These are phyloP conservation scores for Drosophila mimica DNA, from an alignment of 2,888 invertebrate species.

Conservation along the genomic window DNA sequence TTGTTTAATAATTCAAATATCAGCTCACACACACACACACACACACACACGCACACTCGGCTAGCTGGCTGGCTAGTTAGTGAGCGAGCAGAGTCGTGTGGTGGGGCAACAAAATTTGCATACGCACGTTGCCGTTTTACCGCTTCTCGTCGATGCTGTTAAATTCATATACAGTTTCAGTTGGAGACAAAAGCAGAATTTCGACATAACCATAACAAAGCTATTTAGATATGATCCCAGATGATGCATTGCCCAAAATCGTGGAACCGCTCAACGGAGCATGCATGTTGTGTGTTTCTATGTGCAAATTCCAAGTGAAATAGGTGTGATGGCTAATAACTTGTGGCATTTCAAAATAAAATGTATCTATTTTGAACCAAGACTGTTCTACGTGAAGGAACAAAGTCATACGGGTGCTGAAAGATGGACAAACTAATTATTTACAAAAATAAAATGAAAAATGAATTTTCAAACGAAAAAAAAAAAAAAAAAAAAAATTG, in stretches of 20 bases:
- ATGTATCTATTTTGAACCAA: not conserved
- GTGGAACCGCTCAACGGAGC: not conserved
- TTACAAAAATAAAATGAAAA: no score
- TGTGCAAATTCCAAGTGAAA: not conserved
- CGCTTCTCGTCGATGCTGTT: conserved; percentile 16
- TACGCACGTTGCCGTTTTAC: conserved; percentile 45
- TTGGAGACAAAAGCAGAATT: not conserved
- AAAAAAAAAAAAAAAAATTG: no score
- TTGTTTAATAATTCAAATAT: conserved; percentile 77
- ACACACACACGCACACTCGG: not conserved
- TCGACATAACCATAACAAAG: not conserved
- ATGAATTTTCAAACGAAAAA: no score
- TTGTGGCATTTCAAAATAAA: not conserved
- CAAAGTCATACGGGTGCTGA: no score
- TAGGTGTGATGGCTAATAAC: no score
- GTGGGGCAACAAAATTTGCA: conserved; percentile 52
- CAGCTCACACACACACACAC: conserved; percentile 14
- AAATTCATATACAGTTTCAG: conserved; percentile 32
- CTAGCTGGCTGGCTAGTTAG: not conserved
- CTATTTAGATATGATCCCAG: not conserved
- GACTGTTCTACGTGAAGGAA: no score
- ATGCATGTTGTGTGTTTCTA: not conserved
- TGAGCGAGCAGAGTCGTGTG: conserved; percentile 3
- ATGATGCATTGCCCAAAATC: not conserved
- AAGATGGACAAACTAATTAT: no score